Percentiles rank a stretch among this genome's conserved stretches.
Evolutionary conservation across 2,888 invertebrate genomes (phyloP).

Genomic region (Acleris cristana): DNA sequence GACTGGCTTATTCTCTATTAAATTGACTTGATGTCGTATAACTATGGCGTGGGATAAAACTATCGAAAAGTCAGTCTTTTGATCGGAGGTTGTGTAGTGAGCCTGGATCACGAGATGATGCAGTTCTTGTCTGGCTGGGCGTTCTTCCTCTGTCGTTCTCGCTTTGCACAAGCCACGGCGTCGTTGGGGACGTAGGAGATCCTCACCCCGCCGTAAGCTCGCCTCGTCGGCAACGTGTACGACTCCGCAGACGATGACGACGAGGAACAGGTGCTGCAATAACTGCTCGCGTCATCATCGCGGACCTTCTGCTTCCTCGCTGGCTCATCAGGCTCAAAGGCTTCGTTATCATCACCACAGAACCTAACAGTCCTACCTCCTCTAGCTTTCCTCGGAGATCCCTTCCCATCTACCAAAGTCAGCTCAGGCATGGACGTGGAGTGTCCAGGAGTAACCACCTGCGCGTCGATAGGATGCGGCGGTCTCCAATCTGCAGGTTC

Average conservation of each 20-base stretch:
- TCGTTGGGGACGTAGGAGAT: conserved; percentile 97
- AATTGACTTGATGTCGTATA: conserved; percentile 44
- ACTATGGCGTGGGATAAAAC: conserved; percentile 75
- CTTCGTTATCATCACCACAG: conserved; percentile 76
- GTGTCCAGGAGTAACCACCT: conserved; percentile 80
- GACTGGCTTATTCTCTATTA: conserved; percentile 6
- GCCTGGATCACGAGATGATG: conserved; percentile 91
- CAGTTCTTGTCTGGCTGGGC: conserved; percentile 91
- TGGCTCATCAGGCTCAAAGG: conserved; percentile 76
- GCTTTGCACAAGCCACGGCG: conserved; percentile 91
- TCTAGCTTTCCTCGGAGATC: conserved; percentile 59
- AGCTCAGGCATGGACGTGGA: conserved; percentile 79
- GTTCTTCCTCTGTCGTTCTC: conserved; percentile 85
- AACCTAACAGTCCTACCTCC: conserved; percentile 76
- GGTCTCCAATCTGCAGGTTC: conserved; percentile 80
- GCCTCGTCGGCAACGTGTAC: conserved; percentile 92
- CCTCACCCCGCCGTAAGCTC: conserved; percentile 93
- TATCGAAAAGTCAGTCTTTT: conserved; percentile 80
- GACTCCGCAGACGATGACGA: conserved; percentile 95
- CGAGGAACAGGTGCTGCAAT: conserved; percentile 95
- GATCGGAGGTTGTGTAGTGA: conserved; percentile 72
- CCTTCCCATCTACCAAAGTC: conserved; percentile 77
- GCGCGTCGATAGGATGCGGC: conserved; percentile 78
- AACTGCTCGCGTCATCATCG: conserved; percentile 88
- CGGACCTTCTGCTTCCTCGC: conserved; percentile 60